phyloP scores from a whole-genome alignment of 2,797 vertebrate species.

The Euthynnus affinis region DNA sequence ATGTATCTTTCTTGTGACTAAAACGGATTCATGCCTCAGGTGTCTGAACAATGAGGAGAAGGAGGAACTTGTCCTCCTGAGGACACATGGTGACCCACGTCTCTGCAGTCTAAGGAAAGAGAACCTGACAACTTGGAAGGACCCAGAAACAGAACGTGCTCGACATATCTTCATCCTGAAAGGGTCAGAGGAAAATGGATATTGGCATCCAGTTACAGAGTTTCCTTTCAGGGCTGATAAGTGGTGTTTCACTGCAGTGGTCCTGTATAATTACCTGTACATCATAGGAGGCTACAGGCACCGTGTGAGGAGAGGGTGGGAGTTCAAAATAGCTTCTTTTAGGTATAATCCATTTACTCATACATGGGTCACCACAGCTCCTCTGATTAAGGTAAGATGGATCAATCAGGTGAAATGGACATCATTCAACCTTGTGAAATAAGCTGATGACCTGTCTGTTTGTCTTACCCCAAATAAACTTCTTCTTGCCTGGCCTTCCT shows the following conservation, averaged over 20 bases:
- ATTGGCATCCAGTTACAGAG: slow-evolving; percentile 77
- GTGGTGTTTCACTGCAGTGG: slow-evolving; percentile 87
- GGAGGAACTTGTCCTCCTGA: slow-evolving; percentile 70
- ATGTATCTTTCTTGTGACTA: slow-evolving; percentile 15
- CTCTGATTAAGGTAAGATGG: slow-evolving; percentile 83
- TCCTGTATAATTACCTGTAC: slow-evolving; percentile 88
- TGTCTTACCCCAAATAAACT: background rate
- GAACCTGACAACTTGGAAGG: slow-evolving; percentile 77
- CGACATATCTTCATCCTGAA: slow-evolving; percentile 77
- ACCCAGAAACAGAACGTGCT: slow-evolving; percentile 73
- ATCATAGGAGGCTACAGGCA: slow-evolving; percentile 87
- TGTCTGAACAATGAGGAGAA: slow-evolving; percentile 65
- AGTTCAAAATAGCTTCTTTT: slow-evolving; percentile 87
- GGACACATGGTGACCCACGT: slow-evolving; percentile 60
- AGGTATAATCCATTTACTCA: slow-evolving; percentile 84
- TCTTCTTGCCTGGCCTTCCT: background rate
- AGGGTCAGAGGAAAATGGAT: slow-evolving; percentile 59
- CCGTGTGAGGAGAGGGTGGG: slow-evolving; percentile 77
- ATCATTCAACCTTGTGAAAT: background rate
- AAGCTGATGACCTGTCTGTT: background rate
- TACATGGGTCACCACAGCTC: slow-evolving; percentile 80
- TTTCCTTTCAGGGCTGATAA: slow-evolving; percentile 88
- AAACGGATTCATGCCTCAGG: slow-evolving; percentile 42
- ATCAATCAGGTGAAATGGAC: background rate
- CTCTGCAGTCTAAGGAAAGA: slow-evolving; percentile 87